A percentile compares a stretch with the other conserved stretches of the same genome.
Conservation (phyloP, 2,888 invertebrate genomes). For the Lasioglossum marginatum region DNA sequence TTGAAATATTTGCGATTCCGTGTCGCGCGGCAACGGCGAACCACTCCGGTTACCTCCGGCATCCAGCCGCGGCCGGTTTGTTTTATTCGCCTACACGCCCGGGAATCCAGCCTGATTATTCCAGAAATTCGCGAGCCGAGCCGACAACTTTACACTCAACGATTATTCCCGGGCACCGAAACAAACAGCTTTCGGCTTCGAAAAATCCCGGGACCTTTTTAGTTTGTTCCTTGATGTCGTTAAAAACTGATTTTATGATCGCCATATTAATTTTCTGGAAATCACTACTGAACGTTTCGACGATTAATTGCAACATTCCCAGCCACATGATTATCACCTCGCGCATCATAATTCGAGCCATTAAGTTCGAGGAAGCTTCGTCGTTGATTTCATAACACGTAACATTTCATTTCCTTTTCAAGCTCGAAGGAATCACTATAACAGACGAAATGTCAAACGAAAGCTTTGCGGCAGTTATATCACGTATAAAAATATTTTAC, state of each 20-base stretch:
- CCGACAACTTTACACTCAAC: too few species aligned
- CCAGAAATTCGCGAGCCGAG: not conserved
- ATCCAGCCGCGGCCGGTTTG: not conserved
- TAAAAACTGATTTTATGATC: too few species aligned
- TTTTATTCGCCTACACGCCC: not conserved
- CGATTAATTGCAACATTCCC: not conserved
- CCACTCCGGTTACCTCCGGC: not conserved
- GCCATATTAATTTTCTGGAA: too few species aligned
- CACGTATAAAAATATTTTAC: not conserved
- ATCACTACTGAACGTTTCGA: not conserved
- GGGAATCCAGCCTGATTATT: not conserved
- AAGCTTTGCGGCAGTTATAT: not conserved
- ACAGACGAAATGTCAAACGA: slow-evolving; percentile 2
- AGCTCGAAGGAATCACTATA: not conserved
- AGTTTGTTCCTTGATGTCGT: too few species aligned
- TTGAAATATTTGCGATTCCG: slow-evolving; percentile 52
- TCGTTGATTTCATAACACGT: not conserved
- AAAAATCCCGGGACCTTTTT: too few species aligned
- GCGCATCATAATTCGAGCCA: not conserved
- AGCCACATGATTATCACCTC: not conserved
- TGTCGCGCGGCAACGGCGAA: slow-evolving; percentile 21
- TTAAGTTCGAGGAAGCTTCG: not conserved
- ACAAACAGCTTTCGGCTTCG: too few species aligned
- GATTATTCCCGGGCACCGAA: too few species aligned
- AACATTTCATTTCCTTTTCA: not conserved